These are phyloP conservation scores for Trachelus stipa DNA, from an alignment of 2,888 invertebrate genomes.

Conservation along the genomic window DNA sequence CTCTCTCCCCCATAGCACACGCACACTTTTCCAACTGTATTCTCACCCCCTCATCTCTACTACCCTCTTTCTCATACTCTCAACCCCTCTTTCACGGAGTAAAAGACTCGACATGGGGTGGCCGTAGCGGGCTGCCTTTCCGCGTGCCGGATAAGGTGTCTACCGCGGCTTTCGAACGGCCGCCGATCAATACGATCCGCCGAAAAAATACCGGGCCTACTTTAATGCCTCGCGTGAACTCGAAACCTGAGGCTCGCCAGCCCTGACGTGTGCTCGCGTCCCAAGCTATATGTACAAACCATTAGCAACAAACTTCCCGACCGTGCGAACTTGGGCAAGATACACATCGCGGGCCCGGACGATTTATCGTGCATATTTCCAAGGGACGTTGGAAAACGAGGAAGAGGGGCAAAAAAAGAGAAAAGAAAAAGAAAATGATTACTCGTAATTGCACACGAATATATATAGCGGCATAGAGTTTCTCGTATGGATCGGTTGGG, in stretches of 20 bases:
- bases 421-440: not conserved
- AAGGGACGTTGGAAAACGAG: not conserved
- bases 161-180: not conserved
- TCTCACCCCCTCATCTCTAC: not conserved
- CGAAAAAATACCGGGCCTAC: conserved; percentile 5
- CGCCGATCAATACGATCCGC: conserved; percentile 9
- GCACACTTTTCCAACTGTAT: not conserved
- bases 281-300: not conserved
- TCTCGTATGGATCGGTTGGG: conserved; percentile 45
- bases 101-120: conserved; percentile 8
- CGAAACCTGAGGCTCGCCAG: not conserved
- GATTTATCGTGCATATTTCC: not conserved
- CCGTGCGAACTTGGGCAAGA: not conserved
- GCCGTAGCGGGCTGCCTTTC: conserved; percentile 2
- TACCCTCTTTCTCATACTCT: not conserved
- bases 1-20: conserved; percentile 1
- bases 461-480: not conserved
- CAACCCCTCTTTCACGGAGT: conserved; percentile 1
- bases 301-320: not conserved
- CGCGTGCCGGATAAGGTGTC: conserved; percentile 9
- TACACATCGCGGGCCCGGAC: not conserved
- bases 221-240: not conserved
- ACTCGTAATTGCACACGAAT: not conserved
- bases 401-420: not conserved
- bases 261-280: not conserved